phyloP scores from a whole-genome alignment of 2,797 vertebrate species.

The Acanthurus tractus region DNA sequence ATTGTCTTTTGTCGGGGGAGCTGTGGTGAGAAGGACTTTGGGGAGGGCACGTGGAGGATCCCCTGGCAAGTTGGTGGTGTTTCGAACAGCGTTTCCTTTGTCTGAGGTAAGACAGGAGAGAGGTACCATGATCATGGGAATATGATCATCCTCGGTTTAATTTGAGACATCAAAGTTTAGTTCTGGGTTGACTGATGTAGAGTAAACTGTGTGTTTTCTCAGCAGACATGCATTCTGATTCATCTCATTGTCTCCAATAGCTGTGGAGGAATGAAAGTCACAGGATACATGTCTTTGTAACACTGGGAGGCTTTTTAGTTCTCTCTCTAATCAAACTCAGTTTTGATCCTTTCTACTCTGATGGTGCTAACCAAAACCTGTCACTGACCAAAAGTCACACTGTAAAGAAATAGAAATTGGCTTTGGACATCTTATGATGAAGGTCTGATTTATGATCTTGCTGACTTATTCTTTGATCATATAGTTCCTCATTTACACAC shows the following conservation, averaged over 20 bases:
- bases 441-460: too few relatives aligned
- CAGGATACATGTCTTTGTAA: background rate
- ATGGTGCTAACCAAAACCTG: too few relatives aligned
- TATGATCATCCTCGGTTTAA: constrained; percentile 5
- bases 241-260: background rate
- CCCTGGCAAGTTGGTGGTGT: constrained; percentile 52
- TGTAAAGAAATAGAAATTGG: too few relatives aligned
- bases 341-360: too few relatives aligned
- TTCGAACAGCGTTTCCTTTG: constrained; percentile 74
- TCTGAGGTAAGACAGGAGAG: constrained; percentile 75
- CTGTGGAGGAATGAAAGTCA: background rate
- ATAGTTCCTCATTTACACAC: too few relatives aligned
- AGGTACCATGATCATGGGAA: constrained; percentile 61
- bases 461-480: too few relatives aligned
- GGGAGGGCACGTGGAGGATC: constrained; percentile 58
- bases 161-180: background rate
- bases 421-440: background rate
- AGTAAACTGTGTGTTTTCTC: background rate
- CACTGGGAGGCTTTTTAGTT: background rate
- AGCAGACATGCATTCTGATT: constrained; percentile 27
- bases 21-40: constrained; percentile 66
- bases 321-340: background rate
- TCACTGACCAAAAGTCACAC: too few relatives aligned
- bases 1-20: constrained; percentile 1
- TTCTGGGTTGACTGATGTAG: background rate